Evolutionary conservation across 2,888 invertebrate species (phyloP).

Genomic region (Microctonus hyperodae): DNA sequence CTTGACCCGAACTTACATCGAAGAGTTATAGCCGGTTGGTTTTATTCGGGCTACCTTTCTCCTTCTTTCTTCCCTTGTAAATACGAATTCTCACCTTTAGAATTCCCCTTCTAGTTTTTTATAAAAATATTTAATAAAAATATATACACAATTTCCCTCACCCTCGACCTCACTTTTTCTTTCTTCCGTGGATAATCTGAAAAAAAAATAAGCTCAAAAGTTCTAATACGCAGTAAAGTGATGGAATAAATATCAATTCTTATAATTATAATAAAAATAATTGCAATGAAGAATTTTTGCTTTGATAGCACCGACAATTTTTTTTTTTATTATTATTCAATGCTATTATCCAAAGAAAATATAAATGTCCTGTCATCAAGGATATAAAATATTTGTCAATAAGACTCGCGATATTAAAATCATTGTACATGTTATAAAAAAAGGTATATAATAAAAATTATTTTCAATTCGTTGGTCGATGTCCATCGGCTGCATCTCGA

Average conservation of each 20-base stretch:
- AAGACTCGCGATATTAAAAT: slow-evolving; percentile 19
- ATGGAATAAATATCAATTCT: not conserved
- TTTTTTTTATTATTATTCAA: slow-evolving; percentile 10
- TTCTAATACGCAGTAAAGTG: not conserved
- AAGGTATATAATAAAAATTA: slow-evolving; percentile 13
- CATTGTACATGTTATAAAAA: slow-evolving; percentile 22
- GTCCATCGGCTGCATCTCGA: slow-evolving; percentile 40
- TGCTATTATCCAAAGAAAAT: not conserved
- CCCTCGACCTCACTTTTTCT: not conserved
- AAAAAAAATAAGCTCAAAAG: not conserved
- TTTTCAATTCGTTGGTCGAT: slow-evolving; percentile 28
- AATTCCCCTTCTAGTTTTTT: too few species aligned
- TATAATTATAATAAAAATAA: not conserved
- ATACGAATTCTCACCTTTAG: not conserved
- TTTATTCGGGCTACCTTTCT: slow-evolving; percentile 48
- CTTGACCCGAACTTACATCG: slow-evolving; percentile 47
- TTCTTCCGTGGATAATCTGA: not conserved
- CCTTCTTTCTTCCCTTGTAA: not conserved
- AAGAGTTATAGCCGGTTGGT: slow-evolving; percentile 51
- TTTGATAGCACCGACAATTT: not conserved
- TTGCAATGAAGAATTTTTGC: not conserved
- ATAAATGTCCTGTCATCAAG: slow-evolving; percentile 5
- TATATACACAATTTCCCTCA: not conserved
- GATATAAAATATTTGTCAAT: slow-evolving; percentile 18
- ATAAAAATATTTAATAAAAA: too few species aligned